Conservation (phyloP, 1,140 invertebrate species). For the Listronotus oregonensis region DNA sequence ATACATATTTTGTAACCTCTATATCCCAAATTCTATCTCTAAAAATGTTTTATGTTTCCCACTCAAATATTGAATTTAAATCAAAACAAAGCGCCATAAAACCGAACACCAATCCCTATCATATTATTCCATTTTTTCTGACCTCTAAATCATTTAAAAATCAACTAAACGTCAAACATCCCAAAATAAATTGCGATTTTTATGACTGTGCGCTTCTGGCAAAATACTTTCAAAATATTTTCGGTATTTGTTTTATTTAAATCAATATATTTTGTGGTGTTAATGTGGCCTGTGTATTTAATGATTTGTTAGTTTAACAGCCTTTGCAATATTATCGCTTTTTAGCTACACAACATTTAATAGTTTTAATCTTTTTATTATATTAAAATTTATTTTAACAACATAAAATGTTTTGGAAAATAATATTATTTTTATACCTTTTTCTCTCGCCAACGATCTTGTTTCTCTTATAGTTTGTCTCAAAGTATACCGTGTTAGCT, state of each 20-base stretch:
- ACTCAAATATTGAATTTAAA: constrained; percentile 14
- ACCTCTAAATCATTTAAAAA: constrained; percentile 20
- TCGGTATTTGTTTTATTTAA: constrained; percentile 8
- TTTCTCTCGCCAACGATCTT: too few species aligned
- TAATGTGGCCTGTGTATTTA: too few species aligned
- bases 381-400: too few species aligned
- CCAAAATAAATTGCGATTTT: constrained; percentile 13
- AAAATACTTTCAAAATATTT: constrained; percentile 2
- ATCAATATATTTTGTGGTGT: constrained; percentile 7
- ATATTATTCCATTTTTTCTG: neutral
- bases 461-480: too few species aligned
- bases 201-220: neutral
- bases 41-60: neutral
- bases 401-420: too few species aligned
- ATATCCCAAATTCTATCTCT: neutral
- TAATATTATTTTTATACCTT: too few species aligned
- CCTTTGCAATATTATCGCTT: too few species aligned
- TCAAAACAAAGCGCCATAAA: constrained; percentile 6
- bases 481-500: too few species aligned
- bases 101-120: neutral
- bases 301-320: too few species aligned
- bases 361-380: too few species aligned
- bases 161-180: constrained; percentile 15
- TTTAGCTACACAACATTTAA: too few species aligned
- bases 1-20: too few species aligned